Evolutionary conservation across 1,140 invertebrate genomes (phyloP).

Genomic region (Colletes gigas): DNA sequence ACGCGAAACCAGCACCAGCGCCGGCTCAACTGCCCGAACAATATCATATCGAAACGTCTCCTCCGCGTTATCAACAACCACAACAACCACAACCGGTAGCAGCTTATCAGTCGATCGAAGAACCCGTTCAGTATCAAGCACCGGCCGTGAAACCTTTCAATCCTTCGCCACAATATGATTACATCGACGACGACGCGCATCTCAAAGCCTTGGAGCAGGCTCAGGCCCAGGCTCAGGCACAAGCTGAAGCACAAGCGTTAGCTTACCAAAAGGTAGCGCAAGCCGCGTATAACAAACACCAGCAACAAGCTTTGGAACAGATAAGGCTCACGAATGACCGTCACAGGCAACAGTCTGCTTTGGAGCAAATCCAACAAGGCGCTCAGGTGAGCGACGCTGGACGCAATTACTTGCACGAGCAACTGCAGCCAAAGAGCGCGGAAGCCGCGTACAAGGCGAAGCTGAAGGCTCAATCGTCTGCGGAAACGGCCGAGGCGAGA

Average conservation of each 20-base stretch:
- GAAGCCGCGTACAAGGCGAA: slow-evolving; percentile 74
- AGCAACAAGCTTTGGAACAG: slow-evolving; percentile 73
- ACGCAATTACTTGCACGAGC: slow-evolving; percentile 70
- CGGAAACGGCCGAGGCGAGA: slow-evolving; percentile 73
- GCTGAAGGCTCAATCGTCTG: slow-evolving; percentile 73
- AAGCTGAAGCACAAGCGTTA: slow-evolving; percentile 74
- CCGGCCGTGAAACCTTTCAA: slow-evolving; percentile 57
- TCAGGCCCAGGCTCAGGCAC: slow-evolving; percentile 68
- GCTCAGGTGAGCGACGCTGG: slow-evolving; percentile 77
- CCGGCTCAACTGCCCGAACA: slow-evolving; percentile 69
- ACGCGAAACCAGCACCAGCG: slow-evolving; percentile 65
- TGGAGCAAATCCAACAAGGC: slow-evolving; percentile 78
- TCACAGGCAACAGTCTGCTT: slow-evolving; percentile 72
- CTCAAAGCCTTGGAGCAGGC: slow-evolving; percentile 58
- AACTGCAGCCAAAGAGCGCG: slow-evolving; percentile 71
- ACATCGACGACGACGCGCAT: slow-evolving; percentile 66
- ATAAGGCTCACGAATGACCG: slow-evolving; percentile 74
- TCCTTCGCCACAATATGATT: slow-evolving; percentile 72
- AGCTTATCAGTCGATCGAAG: slow-evolving; percentile 61
- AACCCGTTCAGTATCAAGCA: slow-evolving; percentile 67
- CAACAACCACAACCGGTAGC: slow-evolving; percentile 53
- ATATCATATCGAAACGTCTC: slow-evolving; percentile 78
- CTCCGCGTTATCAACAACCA: slow-evolving; percentile 65
- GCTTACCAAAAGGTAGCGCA: slow-evolving; percentile 77
- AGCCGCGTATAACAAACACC: slow-evolving; percentile 75